Percentiles rank a stretch among this genome's conserved stretches.
These are phyloP conservation scores for Drosophila falleni DNA, from an alignment of 2,888 invertebrate genomes.

Conservation along the genomic window DNA sequence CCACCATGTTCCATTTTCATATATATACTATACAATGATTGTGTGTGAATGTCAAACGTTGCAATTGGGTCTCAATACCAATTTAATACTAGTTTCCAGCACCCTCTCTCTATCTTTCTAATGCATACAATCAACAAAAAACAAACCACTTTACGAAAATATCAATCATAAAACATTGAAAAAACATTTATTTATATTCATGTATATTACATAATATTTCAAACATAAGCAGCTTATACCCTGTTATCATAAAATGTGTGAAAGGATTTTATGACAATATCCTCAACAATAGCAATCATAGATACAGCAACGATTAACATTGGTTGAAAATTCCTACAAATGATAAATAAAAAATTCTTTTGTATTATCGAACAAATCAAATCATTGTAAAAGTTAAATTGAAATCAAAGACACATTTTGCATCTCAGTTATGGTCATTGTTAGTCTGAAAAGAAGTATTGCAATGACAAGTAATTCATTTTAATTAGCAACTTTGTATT, in stretches of 20 bases:
- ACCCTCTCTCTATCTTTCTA: neutral
- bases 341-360: neutral
- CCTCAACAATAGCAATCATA: neutral
- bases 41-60: conserved; percentile 20
- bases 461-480: neutral
- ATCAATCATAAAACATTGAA: conserved; percentile 14
- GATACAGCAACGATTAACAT: neutral
- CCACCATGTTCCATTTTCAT: conserved; percentile 22
- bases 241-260: neutral
- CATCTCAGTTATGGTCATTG: neutral
- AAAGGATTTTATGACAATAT: neutral
- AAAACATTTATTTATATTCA: neutral
- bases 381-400: neutral
- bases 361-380: neutral
- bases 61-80: neutral
- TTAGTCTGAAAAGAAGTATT: neutral
- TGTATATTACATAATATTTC: neutral
- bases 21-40: no score
- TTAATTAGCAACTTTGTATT: conserved; percentile 9
- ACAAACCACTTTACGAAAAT: neutral
- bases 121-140: neutral
- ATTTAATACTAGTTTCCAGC: neutral
- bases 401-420: neutral
- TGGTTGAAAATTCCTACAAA: neutral
- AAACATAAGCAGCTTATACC: conserved; percentile 17